Evolutionary conservation across 2,113 vertebrate species (phyloP).

Genomic region (Rousettus leschenaultii): DNA sequence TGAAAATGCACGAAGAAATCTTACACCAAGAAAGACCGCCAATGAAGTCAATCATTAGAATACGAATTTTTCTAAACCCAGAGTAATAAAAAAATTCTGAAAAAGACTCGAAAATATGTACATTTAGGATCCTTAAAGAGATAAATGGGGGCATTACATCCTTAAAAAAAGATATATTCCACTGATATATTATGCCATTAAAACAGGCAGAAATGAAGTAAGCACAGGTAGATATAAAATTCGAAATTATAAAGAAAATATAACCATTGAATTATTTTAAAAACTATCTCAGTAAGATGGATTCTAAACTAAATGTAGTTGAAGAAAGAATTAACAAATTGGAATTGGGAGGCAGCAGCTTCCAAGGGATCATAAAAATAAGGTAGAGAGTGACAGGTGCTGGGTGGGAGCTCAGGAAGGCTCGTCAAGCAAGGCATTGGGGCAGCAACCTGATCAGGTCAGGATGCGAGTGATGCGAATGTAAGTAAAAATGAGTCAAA

Average conservation of each 20-base stretch:
- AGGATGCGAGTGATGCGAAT: not conserved
- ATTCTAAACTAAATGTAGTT: not conserved
- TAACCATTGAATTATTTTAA: not conserved
- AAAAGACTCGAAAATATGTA: not conserved
- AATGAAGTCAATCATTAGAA: not conserved
- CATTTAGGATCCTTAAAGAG: not conserved
- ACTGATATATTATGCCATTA: not conserved
- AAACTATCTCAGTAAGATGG: not conserved
- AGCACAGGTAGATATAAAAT: not conserved
- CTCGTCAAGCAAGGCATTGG: not conserved
- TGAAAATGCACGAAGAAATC: not conserved
- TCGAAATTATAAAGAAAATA: not conserved
- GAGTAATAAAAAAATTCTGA: not conserved
- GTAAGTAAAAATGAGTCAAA: not conserved
- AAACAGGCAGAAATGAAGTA: not conserved
- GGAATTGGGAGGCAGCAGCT: not conserved
- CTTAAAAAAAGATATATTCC: not conserved
- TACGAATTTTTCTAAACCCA: not conserved
- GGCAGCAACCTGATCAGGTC: not conserved
- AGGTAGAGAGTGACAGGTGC: not conserved
- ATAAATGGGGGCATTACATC: not conserved
- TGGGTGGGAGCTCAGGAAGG: not conserved
- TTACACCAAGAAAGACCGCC: not conserved
- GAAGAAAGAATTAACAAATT: not conserved
- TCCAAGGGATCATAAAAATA: not conserved